phyloP scores from a whole-genome alignment of 2,797 vertebrate genomes.

The Centroberyx gerrardi region DNA sequence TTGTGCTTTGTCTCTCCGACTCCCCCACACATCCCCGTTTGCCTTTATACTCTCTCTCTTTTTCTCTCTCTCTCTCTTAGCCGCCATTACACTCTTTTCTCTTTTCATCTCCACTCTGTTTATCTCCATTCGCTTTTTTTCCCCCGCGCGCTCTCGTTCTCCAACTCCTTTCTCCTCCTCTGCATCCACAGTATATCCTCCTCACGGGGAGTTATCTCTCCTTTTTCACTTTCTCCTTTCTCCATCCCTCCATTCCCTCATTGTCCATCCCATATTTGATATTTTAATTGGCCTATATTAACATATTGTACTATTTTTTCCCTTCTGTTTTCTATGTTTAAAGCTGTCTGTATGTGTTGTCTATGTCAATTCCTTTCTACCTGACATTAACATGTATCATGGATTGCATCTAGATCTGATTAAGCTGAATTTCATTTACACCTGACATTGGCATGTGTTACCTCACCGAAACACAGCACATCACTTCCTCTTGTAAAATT shows the following conservation, averaged over 20 bases:
- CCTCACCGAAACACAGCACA: too few relatives aligned
- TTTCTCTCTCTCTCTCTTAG: slow-evolving; percentile 14
- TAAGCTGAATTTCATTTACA: too few relatives aligned
- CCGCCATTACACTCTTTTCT: slow-evolving; percentile 20
- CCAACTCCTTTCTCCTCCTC: neutral
- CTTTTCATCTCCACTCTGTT: slow-evolving; percentile 9
- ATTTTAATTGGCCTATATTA: neutral
- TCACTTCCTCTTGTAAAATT: too few relatives aligned
- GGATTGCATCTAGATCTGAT: too few relatives aligned
- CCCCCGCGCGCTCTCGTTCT: neutral
- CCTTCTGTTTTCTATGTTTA: too few relatives aligned
- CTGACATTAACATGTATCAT: too few relatives aligned
- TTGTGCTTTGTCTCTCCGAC: slow-evolving; percentile 41
- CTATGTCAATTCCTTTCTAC: too few relatives aligned
- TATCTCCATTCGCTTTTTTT: slow-evolving; percentile 6
- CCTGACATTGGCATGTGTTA: too few relatives aligned
- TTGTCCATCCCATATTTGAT: neutral
- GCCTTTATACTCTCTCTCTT: neutral
- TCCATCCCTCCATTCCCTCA: neutral
- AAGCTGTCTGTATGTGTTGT: too few relatives aligned
- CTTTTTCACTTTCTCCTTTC: neutral
- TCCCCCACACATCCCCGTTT: slow-evolving; percentile 54
- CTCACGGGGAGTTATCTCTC: neutral
- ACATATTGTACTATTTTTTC: too few relatives aligned
- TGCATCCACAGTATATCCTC: neutral